phyloP scores from a whole-genome alignment of 2,113 vertebrate species.

The Melanerpes formicivorus region DNA sequence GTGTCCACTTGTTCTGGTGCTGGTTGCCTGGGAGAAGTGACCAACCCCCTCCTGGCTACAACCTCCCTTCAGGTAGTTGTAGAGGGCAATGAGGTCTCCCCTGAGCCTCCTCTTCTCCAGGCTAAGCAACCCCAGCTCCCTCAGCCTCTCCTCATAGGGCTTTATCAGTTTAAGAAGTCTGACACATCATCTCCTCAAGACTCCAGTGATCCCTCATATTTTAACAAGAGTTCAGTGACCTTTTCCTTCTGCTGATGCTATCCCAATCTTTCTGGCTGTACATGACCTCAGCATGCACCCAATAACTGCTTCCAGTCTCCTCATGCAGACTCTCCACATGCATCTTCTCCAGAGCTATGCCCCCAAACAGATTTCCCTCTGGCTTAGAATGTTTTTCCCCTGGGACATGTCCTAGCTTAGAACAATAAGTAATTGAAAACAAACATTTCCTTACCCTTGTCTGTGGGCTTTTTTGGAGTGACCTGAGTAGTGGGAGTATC shows the following conservation, averaged over 20 bases:
- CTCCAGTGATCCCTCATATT: rapidly evolving
- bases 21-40: too few species aligned
- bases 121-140: too few species aligned
- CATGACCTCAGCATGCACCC: not conserved
- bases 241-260: not conserved
- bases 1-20: too few species aligned
- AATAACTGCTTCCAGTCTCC: not conserved
- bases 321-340: rapidly evolving
- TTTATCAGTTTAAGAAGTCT: not conserved
- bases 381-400: not conserved
- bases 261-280: not conserved
- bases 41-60: too few species aligned
- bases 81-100: too few species aligned
- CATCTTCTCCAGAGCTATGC: not conserved
- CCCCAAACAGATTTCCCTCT: not conserved
- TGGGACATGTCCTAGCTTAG: not conserved
- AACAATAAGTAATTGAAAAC: not conserved
- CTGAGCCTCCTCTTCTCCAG: too few species aligned
- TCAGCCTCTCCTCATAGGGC: too few species aligned
- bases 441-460: constrained; percentile 84
- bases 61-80: too few species aligned
- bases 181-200: not conserved
- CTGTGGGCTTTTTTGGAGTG: constrained; percentile 93
- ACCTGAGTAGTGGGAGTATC: constrained; percentile 94
- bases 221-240: not conserved